Percentiles rank a stretch among this genome's conserved stretches.
phyloP scores from a whole-genome alignment of 2,797 vertebrate species.

The Macropodus opercularis region DNA sequence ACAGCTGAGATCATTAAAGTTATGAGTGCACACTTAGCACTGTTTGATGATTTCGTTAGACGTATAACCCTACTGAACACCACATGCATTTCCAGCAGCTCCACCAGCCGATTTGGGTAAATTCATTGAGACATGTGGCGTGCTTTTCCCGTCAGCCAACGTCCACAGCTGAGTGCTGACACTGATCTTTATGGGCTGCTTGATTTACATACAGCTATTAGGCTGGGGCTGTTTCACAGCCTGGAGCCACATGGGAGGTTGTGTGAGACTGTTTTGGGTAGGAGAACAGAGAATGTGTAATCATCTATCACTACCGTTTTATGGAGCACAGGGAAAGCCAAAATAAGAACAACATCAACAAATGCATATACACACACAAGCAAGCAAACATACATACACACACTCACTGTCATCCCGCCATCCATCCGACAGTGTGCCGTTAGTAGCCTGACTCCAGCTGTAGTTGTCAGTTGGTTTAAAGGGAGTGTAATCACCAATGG shows the following conservation, averaged over 20 bases:
- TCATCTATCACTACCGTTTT: conserved; percentile 71
- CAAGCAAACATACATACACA: conserved; percentile 14
- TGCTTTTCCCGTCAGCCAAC: conserved; percentile 60
- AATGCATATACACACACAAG: conserved; percentile 45
- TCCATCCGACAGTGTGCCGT: conserved; percentile 72
- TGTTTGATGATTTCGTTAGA: conserved; percentile 29
- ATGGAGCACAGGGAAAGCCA: conserved; percentile 51
- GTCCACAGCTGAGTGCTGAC: conserved; percentile 75
- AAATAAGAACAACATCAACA: conserved; percentile 63
- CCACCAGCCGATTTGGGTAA: conserved; percentile 51
- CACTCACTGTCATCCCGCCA: conserved; percentile 48
- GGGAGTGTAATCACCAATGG: conserved; percentile 94
- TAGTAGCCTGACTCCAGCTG: conserved; percentile 92
- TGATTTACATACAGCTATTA: conserved; percentile 79
- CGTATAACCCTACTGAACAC: conserved; percentile 30
- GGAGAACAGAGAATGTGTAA: conserved; percentile 65
- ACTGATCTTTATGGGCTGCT: conserved; percentile 76
- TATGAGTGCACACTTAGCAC: conserved; percentile 4
- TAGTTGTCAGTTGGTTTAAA: conserved; percentile 93
- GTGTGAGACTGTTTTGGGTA: conserved; percentile 58
- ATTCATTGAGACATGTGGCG: conserved; percentile 68
- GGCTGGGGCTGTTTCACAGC: conserved; percentile 62
- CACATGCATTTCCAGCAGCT: conserved; percentile 42
- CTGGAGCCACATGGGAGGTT: conserved; percentile 68
- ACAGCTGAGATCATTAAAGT: conserved; percentile 17